Evolutionary conservation across 2,113 vertebrate species (phyloP).

Genomic region (Hippoglossus stenolepis): DNA sequence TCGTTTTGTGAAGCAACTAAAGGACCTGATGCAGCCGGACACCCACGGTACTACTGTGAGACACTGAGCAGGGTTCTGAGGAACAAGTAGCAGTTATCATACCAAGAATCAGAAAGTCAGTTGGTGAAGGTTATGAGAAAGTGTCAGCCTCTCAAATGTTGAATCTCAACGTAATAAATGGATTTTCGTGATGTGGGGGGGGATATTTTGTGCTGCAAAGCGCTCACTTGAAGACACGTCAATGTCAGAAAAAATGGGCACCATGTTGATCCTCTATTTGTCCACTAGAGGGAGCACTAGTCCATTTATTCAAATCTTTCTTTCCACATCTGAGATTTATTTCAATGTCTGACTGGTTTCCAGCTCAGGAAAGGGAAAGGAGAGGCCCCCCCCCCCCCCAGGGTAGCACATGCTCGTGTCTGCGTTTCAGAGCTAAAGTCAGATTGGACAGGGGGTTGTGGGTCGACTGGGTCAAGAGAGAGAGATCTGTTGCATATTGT

Average conservation of each 20-base stretch:
- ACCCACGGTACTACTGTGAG: conserved; percentile 60
- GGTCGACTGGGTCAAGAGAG: conserved; percentile 46
- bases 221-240: conserved; percentile 37
- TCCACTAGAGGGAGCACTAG: conserved; percentile 59
- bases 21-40: conserved; percentile 55
- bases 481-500: conserved; percentile 86
- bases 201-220: conserved; percentile 61
- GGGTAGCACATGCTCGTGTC: conserved; percentile 65
- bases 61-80: conserved; percentile 67
- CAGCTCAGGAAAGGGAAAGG: neutral
- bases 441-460: conserved; percentile 39
- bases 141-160: conserved; percentile 32
- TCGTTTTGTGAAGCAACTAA: conserved; percentile 56
- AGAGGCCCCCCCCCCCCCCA: conserved; percentile 17
- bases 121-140: conserved; percentile 52
- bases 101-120: conserved; percentile 63
- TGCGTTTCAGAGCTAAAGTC: conserved; percentile 44
- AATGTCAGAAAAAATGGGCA: neutral
- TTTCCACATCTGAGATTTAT: no score
- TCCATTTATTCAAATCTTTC: conserved; percentile 31
- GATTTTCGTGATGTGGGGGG: conserved; percentile 22
- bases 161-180: conserved; percentile 33
- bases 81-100: conserved; percentile 63
- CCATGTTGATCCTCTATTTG: conserved; percentile 38
- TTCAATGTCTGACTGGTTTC: no score